Base-by-base conservation (phyloP, 2,888 invertebrate species). In the Trissoscelio sp. region DNA sequence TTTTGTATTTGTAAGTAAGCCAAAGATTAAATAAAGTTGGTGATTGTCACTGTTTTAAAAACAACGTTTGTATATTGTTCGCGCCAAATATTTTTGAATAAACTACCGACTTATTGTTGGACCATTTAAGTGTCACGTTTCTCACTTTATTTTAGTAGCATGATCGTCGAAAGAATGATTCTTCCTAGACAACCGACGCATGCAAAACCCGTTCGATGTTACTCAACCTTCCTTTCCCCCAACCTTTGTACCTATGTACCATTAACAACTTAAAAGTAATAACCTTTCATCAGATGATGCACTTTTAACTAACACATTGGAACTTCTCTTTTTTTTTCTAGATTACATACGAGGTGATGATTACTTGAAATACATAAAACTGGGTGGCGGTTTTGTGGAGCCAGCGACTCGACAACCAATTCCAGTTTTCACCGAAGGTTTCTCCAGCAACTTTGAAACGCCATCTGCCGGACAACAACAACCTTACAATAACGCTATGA, bases 301-400 rank as follows among this genome's bases (percentile, higher is more conserved):
- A 2, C 6, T 12, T 46, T 1, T 6, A 12, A 60, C 62, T 81
- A 81, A 81, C 62, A 37, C 55, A 12, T n/a, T 31, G 73, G 67
- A 67, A 67, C 39, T 81, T 72, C 51, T 73, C n/a, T n/a, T n/a
- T n/a, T 81, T 67, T 81, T 81, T 81, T 78, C 67, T 67, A 78
- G 78, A 78, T 75, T 74, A 62, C 39, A 18, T 12, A 0, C 62
- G 70, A 11, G 42, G 53, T n/a, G 57, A 73, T 14, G 53, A 62
- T 24, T 70, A 72, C 51, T 5, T 60, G 46, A 78, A 74, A 42
- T 78, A 78, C 20, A 55, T 73, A 11, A 79, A 79, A 18, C 0
- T 72, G 39, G 64, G 70, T 11, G 79, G 72, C 22, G 55, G 70
- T 4, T 70, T 37, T 20, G 70, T 72, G 42, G 70, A 79, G 31